Conservation (phyloP, 2,888 invertebrate species). For the Monoplex corrugatus region DNA sequence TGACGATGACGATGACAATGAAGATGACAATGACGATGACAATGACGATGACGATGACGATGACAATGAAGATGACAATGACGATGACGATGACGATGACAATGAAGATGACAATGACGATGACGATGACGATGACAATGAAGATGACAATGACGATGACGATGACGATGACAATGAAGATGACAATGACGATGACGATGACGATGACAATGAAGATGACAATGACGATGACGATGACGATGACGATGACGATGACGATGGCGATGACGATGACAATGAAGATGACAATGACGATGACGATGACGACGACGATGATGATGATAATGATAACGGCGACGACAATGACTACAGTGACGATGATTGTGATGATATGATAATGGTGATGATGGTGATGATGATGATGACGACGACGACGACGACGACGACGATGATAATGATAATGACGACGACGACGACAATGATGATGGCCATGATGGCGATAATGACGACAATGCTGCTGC, state of each 20-base stretch:
- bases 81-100: slow-evolving; percentile 33
- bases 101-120: slow-evolving; percentile 27
- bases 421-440: slow-evolving; percentile 17
- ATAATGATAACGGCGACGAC: neutral
- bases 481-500: slow-evolving; percentile 15
- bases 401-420: slow-evolving; percentile 21
- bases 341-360: slow-evolving; percentile 21
- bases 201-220: slow-evolving; percentile 30
- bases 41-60: slow-evolving; percentile 29
- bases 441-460: neutral
- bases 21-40: slow-evolving; percentile 29
- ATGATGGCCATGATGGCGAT: slow-evolving; percentile 9
- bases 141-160: slow-evolving; percentile 26
- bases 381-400: slow-evolving; percentile 33
- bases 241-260: slow-evolving; percentile 31
- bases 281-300: slow-evolving; percentile 29
- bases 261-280: slow-evolving; percentile 26
- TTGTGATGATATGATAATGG: neutral
- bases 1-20: slow-evolving; percentile 15
- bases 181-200: slow-evolving; percentile 27
- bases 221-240: slow-evolving; percentile 28
- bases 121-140: slow-evolving; percentile 29
- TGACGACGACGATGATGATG: slow-evolving; percentile 19
- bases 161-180: slow-evolving; percentile 30
- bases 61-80: slow-evolving; percentile 24